Conservation (phyloP, 2,797 vertebrate species). For the Argyrosomus regius region DNA sequence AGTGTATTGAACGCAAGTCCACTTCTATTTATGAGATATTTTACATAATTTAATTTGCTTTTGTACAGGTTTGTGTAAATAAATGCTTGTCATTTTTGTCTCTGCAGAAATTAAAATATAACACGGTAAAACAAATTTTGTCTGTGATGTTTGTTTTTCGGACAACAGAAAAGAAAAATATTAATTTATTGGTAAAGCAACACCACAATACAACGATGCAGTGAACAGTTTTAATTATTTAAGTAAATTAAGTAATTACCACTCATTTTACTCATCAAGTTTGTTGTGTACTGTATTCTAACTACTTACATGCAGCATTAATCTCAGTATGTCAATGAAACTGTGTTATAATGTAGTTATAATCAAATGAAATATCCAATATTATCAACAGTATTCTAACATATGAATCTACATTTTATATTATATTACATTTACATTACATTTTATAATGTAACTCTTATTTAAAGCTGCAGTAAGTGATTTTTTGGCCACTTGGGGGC, state of each 20-base stretch:
- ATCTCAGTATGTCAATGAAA: slow-evolving; percentile 5
- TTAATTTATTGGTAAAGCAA: neutral
- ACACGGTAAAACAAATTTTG: slow-evolving; percentile 90
- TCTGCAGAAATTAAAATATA: slow-evolving; percentile 99
- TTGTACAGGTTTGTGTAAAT: slow-evolving; percentile 99
- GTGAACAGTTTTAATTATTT: slow-evolving; percentile 8
- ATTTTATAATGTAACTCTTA: too few species aligned
- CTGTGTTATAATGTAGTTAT: neutral
- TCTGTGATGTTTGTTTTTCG: slow-evolving; percentile 3
- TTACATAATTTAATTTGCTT: slow-evolving; percentile 99
- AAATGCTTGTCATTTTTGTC: slow-evolving; percentile 99
- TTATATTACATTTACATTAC: neutral
- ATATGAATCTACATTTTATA: neutral
- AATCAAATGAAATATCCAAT: neutral
- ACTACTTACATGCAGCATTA: neutral
- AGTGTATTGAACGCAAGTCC: slow-evolving; percentile 99
- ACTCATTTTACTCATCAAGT: neutral
- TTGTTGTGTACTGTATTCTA: neutral
- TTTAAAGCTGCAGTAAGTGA: neutral
- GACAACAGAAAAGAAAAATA: neutral
- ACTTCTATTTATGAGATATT: slow-evolving; percentile 99
- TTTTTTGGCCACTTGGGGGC: neutral
- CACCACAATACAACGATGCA: neutral
- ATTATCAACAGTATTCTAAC: neutral
- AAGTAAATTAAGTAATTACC: neutral